These are phyloP conservation scores for Rhinatrema bivittatum DNA, from an alignment of 2,797 vertebrate species.

Conservation along the genomic window DNA sequence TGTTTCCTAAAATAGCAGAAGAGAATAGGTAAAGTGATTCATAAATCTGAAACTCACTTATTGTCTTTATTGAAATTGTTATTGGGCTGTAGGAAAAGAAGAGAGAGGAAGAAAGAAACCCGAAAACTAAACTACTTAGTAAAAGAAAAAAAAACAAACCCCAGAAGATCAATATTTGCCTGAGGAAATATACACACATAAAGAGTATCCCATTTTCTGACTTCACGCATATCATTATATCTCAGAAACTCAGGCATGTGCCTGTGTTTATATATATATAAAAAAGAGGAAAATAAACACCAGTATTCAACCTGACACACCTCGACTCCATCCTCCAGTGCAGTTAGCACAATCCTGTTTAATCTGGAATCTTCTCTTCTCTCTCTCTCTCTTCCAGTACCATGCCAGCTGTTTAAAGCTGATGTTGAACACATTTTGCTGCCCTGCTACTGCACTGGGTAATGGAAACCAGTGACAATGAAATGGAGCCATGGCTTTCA, in stretches of 20 bases:
- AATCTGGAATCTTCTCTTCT: constrained; percentile 8
- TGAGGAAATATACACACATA: not conserved
- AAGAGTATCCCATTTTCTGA: not conserved
- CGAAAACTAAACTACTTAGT: not conserved
- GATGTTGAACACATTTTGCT: not conserved
- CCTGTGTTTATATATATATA: not conserved
- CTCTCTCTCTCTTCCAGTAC: constrained; percentile 1
- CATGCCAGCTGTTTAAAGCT: constrained; percentile 8
- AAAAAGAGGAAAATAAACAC: no score
- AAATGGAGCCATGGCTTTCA: no score
- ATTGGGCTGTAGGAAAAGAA: constrained; percentile 1
- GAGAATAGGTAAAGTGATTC: no score
- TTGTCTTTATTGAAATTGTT: constrained; percentile 11
- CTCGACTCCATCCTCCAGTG: not conserved
- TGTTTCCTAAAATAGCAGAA: no score
- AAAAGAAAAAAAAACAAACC: no score
- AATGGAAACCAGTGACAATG: no score
- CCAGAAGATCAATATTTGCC: constrained; percentile 14
- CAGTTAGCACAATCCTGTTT: fast-evolving
- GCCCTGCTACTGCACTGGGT: no score
- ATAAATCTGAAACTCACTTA: constrained; percentile 8
- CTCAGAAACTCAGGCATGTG: not conserved
- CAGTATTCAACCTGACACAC: not conserved
- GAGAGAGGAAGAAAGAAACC: not conserved
- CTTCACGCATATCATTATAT: not conserved